Conservation (phyloP, 2,113 vertebrate species). For the Dendrocopos noguchii region DNA sequence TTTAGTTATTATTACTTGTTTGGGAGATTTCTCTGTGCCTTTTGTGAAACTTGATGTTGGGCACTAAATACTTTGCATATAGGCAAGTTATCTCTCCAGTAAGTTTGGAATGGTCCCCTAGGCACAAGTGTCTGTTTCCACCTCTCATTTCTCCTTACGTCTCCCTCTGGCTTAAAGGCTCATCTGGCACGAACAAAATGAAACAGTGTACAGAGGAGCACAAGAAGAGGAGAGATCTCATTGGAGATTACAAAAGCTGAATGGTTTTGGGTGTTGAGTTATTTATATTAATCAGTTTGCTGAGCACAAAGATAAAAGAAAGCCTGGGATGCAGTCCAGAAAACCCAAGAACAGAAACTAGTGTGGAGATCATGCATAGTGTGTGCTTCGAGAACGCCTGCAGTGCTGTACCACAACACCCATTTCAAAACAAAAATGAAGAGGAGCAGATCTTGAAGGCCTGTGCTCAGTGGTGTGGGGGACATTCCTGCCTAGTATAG, state of each 20-base stretch:
- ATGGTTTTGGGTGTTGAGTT: constrained; percentile 40
- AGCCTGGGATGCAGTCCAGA: constrained; percentile 18
- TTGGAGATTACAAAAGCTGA: constrained; percentile 41
- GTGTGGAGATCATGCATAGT: neutral
- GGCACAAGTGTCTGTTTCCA: constrained; percentile 24
- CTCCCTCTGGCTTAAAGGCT: neutral
- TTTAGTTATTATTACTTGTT: constrained; percentile 56
- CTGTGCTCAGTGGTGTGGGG: neutral
- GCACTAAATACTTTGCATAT: neutral
- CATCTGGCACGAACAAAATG: neutral
- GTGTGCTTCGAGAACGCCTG: neutral
- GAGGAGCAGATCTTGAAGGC: neutral
- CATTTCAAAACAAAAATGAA: neutral
- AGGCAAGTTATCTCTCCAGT: constrained; percentile 16
- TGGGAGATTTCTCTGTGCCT: constrained; percentile 16
- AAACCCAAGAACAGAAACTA: constrained; percentile 11
- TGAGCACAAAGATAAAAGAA: constrained; percentile 43
- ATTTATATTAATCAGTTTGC: constrained; percentile 30
- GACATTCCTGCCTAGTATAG: neutral
- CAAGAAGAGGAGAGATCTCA: constrained; percentile 16
- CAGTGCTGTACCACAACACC: neutral
- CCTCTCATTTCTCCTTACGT: neutral
- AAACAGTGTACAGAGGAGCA: constrained; percentile 21
- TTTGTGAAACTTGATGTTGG: constrained; percentile 30
- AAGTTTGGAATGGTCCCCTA: constrained; percentile 8